Evolutionary conservation across 92 coral and sea anemone genomes (phyloP), one percentile per base, ranked within the genome.

Genomic region (Phenganax marumi): DNA sequence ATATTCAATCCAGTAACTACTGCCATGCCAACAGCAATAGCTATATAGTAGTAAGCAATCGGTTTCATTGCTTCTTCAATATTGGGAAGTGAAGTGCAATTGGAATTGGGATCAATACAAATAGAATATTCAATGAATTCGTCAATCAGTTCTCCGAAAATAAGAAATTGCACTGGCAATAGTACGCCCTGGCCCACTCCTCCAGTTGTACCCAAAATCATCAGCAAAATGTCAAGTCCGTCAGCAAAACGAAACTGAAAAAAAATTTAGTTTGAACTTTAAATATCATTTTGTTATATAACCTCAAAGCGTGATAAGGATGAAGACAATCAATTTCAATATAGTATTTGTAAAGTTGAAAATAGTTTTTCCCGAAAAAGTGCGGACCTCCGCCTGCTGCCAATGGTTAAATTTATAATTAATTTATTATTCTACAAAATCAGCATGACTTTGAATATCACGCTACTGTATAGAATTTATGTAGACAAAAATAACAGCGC

Each of bases 181-280:
- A 90, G 88, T 24, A 88, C 91, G 58, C 97, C 98, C 79, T 95
- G 93, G 6, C 71, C 87, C 33, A 95, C 63, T 13, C 97, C 90
- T 48, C 95, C 89, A 71, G 92, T 12, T 0, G 90, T 66, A 16
- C 93, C 98, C 48, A 95, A 23, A 6, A 88, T 52, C 64, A 92
- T 81, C 46, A 95, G 85, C 13, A 92, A 1, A 16, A 81, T 74
- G 77, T 95, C 98, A 58, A 62, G 3, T 13, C 70, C 68, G 55
- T 88, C 89, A 19, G 87, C 71, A 83, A 75, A 93, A 19, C 93
- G 93, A 72, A 93, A 93, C 97, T 93, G 73, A 10, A 73, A 81
- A 68, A 58, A 6, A 83, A 48, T 61, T 51, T 33, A 26, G 14
- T 21, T 19, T 10, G 6, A n/a, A 50, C 21, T 13, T 19, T 14